These are phyloP conservation scores for Percopsis transmontana DNA, from an alignment of 2,113 vertebrate genomes.

Conservation along the genomic window DNA sequence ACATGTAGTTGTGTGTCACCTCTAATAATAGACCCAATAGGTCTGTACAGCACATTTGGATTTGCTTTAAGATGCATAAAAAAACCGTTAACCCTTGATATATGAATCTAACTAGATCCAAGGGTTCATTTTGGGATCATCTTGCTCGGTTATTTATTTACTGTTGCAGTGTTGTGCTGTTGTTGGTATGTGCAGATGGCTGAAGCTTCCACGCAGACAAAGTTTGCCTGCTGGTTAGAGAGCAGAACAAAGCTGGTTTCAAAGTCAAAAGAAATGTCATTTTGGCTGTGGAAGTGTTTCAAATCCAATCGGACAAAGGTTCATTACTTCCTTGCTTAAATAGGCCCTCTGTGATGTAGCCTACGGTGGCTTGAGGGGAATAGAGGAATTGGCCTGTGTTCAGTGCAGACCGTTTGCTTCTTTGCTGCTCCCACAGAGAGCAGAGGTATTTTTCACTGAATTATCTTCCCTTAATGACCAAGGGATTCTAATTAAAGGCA, in stretches of 20 bases:
- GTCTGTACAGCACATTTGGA: no score
- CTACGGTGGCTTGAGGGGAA: background rate
- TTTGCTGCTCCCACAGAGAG: constrained; percentile 61
- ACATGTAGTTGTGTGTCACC: background rate
- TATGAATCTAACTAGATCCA: background rate
- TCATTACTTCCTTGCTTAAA: constrained; percentile 16
- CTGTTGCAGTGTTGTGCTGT: no score
- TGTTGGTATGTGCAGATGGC: no score
- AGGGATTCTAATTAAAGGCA: constrained; percentile 80
- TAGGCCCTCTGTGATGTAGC: constrained; percentile 27
- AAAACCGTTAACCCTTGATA: no score
- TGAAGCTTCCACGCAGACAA: background rate
- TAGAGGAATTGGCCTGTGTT: constrained; percentile 25
- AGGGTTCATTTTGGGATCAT: background rate
- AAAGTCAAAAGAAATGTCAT: background rate
- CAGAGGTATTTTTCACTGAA: constrained; percentile 75
- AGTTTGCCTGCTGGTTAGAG: background rate
- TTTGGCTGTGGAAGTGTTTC: constrained; percentile 2
- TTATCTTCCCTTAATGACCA: constrained; percentile 80
- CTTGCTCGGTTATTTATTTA: no score
- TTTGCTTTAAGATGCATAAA: no score
- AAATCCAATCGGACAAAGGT: constrained; percentile 6
- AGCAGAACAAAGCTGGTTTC: background rate
- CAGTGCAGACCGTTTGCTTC: constrained; percentile 35
- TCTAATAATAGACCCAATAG: no score